Percentiles rank a stretch among this genome's conserved stretches.
Conservation (phyloP, 2,888 invertebrate genomes). For the Himalopsyche anomala region DNA sequence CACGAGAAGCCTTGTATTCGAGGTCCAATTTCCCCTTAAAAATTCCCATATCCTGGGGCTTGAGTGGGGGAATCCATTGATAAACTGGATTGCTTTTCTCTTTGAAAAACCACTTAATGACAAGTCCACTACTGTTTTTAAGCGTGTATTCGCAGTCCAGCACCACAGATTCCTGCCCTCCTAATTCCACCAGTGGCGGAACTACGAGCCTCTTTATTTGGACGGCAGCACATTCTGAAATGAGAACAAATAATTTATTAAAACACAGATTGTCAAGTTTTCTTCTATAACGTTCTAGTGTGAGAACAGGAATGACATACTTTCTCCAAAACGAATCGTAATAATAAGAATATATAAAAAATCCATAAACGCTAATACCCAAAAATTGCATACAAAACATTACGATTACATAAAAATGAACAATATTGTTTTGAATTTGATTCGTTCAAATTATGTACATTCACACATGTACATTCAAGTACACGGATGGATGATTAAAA, state of each 20-base stretch:
- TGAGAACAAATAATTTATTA: slow-evolving; percentile 58
- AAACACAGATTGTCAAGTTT: neutral
- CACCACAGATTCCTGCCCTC: slow-evolving; percentile 69
- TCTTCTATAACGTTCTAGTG: neutral
- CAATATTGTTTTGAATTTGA: no score
- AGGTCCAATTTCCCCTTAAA: slow-evolving; percentile 75
- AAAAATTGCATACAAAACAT: no score
- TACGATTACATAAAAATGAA: no score
- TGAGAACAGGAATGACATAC: neutral
- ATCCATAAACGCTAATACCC: no score
- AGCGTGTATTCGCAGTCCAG: slow-evolving; percentile 67
- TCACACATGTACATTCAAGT: no score
- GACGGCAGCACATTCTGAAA: slow-evolving; percentile 74
- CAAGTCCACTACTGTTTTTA: slow-evolving; percentile 69
- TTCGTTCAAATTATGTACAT: no score
- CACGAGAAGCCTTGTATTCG: slow-evolving; percentile 73
- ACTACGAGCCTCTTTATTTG: slow-evolving; percentile 73
- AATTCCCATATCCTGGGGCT: slow-evolving; percentile 74
- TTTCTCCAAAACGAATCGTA: no score
- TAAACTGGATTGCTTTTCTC: slow-evolving; percentile 71
- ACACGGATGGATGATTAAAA: no score
- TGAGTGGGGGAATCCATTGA: slow-evolving; percentile 75
- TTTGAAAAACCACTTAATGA: slow-evolving; percentile 76
- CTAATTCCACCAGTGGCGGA: slow-evolving; percentile 72
- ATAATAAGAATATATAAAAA: no score